Conservation (phyloP, 2,888 invertebrate species). For the Oscheius sp. region DNA sequence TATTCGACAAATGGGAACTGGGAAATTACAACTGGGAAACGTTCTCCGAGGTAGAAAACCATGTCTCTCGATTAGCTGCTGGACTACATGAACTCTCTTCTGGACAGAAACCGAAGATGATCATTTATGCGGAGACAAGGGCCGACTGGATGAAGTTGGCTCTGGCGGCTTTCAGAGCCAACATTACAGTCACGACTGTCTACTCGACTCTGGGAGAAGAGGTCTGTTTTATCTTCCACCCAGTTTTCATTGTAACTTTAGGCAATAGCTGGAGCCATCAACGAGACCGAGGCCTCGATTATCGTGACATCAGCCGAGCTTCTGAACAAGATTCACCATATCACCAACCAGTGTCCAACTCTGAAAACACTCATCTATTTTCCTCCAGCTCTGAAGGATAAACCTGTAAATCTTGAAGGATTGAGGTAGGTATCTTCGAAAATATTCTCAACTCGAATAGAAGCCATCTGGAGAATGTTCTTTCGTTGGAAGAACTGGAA, state of each 20-base stretch:
- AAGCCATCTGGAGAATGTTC: slow-evolving; percentile 58
- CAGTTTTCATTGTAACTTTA: not conserved
- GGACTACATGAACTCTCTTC: slow-evolving; percentile 85
- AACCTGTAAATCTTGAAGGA: slow-evolving; percentile 27
- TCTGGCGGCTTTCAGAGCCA: slow-evolving; percentile 93
- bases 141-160: slow-evolving; percentile 98
- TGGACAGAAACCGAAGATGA: slow-evolving; percentile 77
- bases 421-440: slow-evolving; percentile 32
- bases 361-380: slow-evolving; percentile 68
- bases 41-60: slow-evolving; percentile 75
- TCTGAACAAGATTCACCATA: slow-evolving; percentile 83
- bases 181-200: slow-evolving; percentile 90
- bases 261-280: slow-evolving; percentile 93
- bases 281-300: slow-evolving; percentile 92
- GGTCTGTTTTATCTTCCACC: slow-evolving; percentile 24
- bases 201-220: slow-evolving; percentile 96
- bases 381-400: slow-evolving; percentile 45
- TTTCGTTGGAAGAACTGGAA: slow-evolving; percentile 56
- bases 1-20: slow-evolving; percentile 85
- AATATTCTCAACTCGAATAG: slow-evolving; percentile 30
- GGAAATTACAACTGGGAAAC: slow-evolving; percentile 69
- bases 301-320: slow-evolving; percentile 92
- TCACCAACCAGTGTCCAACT: slow-evolving; percentile 54
- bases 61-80: slow-evolving; percentile 85
- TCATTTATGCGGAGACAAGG: slow-evolving; percentile 95